Evolutionary conservation across 1,140 invertebrate genomes (phyloP).

Genomic region (Tribolium castaneum): DNA sequence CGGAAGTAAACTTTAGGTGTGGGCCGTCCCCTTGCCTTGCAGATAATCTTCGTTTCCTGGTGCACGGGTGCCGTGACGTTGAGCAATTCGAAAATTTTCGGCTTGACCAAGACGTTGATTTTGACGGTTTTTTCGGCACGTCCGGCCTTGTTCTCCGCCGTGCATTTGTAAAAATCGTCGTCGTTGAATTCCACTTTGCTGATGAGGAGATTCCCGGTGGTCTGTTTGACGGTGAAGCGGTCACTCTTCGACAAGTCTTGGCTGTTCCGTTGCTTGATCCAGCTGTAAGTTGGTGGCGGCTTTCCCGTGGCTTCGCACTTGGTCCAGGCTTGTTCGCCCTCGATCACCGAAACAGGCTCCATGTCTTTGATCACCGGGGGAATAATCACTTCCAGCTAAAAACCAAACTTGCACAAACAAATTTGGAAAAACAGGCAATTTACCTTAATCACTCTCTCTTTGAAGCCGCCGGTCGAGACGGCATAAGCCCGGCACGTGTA

Average conservation of each 20-base stretch:
- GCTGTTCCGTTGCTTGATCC: constrained; percentile 78
- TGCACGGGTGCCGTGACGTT: constrained; percentile 78
- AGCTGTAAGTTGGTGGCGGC: constrained; percentile 82
- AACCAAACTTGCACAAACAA: neutral
- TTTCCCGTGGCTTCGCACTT: constrained; percentile 84
- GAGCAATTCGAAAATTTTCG: constrained; percentile 80
- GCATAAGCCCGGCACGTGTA: constrained; percentile 89
- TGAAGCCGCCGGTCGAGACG: constrained; percentile 79
- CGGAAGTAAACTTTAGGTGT: constrained; percentile 80
- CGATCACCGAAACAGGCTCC: constrained; percentile 74
- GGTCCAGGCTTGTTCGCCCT: constrained; percentile 80
- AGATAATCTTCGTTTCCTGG: constrained; percentile 75
- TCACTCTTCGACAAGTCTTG: constrained; percentile 75
- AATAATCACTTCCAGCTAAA: constrained; percentile 76
- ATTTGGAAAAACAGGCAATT: neutral
- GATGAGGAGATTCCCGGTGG: constrained; percentile 77
- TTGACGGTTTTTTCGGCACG: constrained; percentile 71
- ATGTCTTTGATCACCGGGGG: constrained; percentile 76
- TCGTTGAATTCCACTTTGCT: constrained; percentile 81
- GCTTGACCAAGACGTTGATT: constrained; percentile 80
- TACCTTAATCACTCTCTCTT: constrained; percentile 83
- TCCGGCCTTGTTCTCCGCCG: constrained; percentile 85
- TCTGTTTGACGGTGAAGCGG: constrained; percentile 79
- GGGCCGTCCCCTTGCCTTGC: constrained; percentile 81
- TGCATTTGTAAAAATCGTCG: constrained; percentile 83